Evolutionary conservation across 2,797 vertebrate genomes (phyloP), one percentile per base, ranked within the genome.

Genomic region (Alectoris magna): DNA sequence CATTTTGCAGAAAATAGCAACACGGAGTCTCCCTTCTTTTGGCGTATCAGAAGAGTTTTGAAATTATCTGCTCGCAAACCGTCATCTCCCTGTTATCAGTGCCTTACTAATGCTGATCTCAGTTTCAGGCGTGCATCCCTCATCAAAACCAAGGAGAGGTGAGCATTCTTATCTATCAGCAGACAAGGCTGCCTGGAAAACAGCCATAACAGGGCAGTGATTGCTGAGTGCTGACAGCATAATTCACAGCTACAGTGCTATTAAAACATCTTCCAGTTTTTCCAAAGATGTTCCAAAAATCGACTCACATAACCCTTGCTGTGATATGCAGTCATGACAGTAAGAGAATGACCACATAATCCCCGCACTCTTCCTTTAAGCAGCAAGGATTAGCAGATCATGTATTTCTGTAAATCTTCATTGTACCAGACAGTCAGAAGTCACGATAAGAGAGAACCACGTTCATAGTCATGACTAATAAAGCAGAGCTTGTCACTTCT

Each of bases 391-490:
- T 91, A 96, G 59, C 69, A 87, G 76, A 90, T 87, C 63, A 36
- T 58, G 53, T 73, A 71, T 90, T 94, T 86, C 71, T 87, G 83
- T 91, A 95, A 95, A 92, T 93, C 94, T 92, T 68, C 91, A 92
- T 94, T 95, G 89, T 92, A 84, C 76, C 68, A 95, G 92, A 68
- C 77, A 90, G 91, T 84, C 80, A 91, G 60, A 88, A 95, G 85
- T 67, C 89, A 74, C 2, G 87, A 94, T 88, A 96, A 94, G 80
- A 84, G 59, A 84, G 68, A 80, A 55, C 53, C 71, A 44, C 10
- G 34, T 58, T 90, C 3, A 0, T 68, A 90, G 94, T 51, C 76
- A 79, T 8, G 34, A 79, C 80, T 94, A 92, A 95, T 87, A 95
- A 82, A 66, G 71, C 62, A 91, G 85, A 94, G 67, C 48, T 86